Percentiles rank a stretch among this genome's conserved stretches.
phyloP scores from a whole-genome alignment of 92 coral and sea anemone species.

The Diadumene lineata region DNA sequence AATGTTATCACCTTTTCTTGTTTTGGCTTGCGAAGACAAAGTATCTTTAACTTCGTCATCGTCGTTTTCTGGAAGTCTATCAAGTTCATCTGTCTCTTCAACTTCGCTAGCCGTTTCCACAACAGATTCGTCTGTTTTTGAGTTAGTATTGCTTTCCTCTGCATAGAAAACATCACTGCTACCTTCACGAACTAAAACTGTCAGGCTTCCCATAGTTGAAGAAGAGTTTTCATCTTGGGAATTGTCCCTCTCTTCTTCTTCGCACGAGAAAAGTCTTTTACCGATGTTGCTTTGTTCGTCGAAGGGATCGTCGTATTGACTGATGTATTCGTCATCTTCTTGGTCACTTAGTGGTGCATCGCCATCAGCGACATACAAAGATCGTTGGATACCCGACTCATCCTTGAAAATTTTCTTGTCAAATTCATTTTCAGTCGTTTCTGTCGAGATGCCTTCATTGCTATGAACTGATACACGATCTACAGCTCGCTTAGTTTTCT shows the following conservation, averaged over 20 bases:
- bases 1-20: not conserved
- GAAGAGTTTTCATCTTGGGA: not conserved
- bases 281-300: constrained; percentile 11
- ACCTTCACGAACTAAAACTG: not conserved
- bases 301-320: constrained; percentile 23
- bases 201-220: not conserved
- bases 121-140: not conserved
- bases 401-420: constrained; percentile 13
- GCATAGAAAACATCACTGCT: not conserved
- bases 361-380: constrained; percentile 41
- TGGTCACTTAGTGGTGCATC: constrained; percentile 37
- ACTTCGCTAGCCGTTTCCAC: constrained; percentile 25
- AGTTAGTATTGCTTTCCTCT: not conserved
- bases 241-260: constrained; percentile 2
- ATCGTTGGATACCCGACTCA: constrained; percentile 30
- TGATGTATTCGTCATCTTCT: constrained; percentile 31
- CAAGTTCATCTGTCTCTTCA: constrained; percentile 6
- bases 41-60: not conserved
- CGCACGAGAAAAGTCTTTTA: constrained; percentile 6
- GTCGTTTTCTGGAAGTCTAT: not conserved
- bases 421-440: constrained; percentile 16
- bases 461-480: constrained; percentile 47
- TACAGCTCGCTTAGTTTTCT: constrained; percentile 48
- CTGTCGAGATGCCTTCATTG: constrained; percentile 36
- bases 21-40: not conserved